Conservation (phyloP, 1,140 invertebrate genomes). For the Laupala kohalensis region DNA sequence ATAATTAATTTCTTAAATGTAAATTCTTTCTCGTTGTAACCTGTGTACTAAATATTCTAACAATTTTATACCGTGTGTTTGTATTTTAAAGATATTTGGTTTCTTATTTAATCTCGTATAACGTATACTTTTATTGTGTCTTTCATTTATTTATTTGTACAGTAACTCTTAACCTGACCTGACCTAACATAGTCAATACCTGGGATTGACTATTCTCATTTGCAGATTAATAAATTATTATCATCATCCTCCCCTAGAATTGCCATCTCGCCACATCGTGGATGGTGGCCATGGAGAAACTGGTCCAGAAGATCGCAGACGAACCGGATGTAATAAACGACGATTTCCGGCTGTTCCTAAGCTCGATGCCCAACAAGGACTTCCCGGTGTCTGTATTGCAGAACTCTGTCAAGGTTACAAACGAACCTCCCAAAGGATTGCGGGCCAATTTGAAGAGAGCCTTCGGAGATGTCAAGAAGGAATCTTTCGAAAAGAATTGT, state of each 20-base stretch:
- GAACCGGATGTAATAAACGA: conserved; percentile 43
- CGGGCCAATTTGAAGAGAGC: conserved; percentile 61
- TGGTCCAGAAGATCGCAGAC: conserved; percentile 54
- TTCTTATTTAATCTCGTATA: too few species aligned
- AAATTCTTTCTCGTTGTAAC: too few species aligned
- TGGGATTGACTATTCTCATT: too few species aligned
- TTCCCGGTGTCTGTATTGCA: conserved; percentile 84
- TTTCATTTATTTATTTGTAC: too few species aligned
- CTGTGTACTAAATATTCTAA: too few species aligned
- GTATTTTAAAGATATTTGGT: too few species aligned
- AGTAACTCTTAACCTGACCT: too few species aligned
- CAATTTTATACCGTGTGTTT: too few species aligned
- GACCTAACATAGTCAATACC: too few species aligned
- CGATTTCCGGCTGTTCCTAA: conserved; percentile 72
- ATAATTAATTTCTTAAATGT: too few species aligned
- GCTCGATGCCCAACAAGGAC: conserved; percentile 69
- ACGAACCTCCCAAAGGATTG: conserved; percentile 81
- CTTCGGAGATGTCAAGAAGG: conserved; percentile 58
- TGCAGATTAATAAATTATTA: too few species aligned
- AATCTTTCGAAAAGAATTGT: conserved; percentile 72
- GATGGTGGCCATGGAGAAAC: conserved; percentile 63
- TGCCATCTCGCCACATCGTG: conserved; percentile 85
- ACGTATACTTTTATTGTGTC: too few species aligned
- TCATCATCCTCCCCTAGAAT: conserved; percentile 54
- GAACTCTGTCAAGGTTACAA: conserved; percentile 86